Evolutionary conservation across 2,113 vertebrate species (phyloP).

Genomic region (Halichoerus grypus): DNA sequence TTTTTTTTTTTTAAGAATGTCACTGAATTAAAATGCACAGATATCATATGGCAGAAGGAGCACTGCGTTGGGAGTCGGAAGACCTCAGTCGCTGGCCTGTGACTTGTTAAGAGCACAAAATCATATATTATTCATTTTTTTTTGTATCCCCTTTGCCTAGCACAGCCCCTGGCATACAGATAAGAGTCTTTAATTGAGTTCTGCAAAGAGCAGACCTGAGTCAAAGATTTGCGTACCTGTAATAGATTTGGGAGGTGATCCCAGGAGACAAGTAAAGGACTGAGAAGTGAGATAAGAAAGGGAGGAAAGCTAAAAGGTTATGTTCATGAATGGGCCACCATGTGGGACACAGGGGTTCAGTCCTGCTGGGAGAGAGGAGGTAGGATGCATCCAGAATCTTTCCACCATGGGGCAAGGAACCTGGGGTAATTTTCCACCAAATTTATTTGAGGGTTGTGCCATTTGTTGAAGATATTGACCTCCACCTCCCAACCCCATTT

Average conservation of each 20-base stretch:
- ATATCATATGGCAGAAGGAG: neutral
- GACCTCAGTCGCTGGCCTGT: neutral
- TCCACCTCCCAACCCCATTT: neutral
- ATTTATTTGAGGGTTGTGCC: neutral
- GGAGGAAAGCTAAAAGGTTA: neutral
- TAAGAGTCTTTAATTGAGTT: neutral
- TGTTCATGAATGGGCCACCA: neutral
- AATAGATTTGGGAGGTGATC: neutral
- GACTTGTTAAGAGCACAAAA: slow-evolving; percentile 37
- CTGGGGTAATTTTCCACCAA: neutral
- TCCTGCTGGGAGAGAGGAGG: neutral
- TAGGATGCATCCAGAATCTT: neutral
- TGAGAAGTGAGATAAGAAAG: neutral
- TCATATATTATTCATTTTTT: neutral
- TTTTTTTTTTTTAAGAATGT: neutral
- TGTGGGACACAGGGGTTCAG: neutral
- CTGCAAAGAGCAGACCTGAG: neutral
- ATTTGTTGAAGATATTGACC: neutral
- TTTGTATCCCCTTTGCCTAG: neutral
- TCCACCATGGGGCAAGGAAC: neutral
- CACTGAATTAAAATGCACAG: slow-evolving; percentile 24
- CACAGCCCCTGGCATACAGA: neutral
- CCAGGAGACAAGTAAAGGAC: neutral
- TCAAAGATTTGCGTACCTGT: neutral
- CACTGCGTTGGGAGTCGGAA: neutral